Evolutionary conservation across 1,140 invertebrate genomes (phyloP).

Genomic region (Forficula auricularia): DNA sequence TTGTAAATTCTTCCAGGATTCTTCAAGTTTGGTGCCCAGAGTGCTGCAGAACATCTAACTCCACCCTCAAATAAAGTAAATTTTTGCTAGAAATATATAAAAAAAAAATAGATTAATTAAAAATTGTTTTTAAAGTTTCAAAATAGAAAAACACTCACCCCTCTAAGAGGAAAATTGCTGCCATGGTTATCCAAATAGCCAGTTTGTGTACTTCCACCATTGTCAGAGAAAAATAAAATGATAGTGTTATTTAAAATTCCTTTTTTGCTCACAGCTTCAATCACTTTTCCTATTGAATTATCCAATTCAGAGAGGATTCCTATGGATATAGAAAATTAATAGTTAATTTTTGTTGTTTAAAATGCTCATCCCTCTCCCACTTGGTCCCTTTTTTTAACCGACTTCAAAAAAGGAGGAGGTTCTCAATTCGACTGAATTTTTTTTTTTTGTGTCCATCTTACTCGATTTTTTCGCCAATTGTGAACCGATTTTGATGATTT

Average conservation of each 20-base stretch:
- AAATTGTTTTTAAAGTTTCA: conserved; percentile 3
- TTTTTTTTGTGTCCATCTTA: too few relatives aligned
- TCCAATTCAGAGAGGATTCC: conserved; percentile 78
- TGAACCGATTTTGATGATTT: too few relatives aligned
- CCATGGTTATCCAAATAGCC: conserved; percentile 55
- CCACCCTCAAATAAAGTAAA: conserved; percentile 43
- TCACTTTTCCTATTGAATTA: conserved; percentile 60
- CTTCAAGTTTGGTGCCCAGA: conserved; percentile 32
- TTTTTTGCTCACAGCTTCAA: conserved; percentile 42
- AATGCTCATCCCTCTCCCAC: background rate
- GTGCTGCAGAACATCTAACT: conserved; percentile 38
- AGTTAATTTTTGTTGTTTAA: background rate
- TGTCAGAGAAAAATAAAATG: conserved; percentile 59
- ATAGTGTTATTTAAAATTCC: conserved; percentile 55
- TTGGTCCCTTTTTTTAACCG: too few relatives aligned
- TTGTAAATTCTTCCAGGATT: conserved; percentile 31
- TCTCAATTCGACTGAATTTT: too few relatives aligned
- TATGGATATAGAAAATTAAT: conserved; percentile 20
- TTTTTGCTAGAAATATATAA: conserved; percentile 21
- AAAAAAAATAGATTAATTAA: conserved; percentile 2
- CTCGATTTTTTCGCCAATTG: too few relatives aligned
- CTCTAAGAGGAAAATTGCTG: conserved; percentile 73
- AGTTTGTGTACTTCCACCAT: conserved; percentile 58
- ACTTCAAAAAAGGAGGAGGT: too few relatives aligned
- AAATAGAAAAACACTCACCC: conserved; percentile 31